Percentiles rank a stretch among this genome's conserved stretches.
Evolutionary conservation across 2,888 invertebrate species (phyloP).

Genomic region (Cantharis rufa): DNA sequence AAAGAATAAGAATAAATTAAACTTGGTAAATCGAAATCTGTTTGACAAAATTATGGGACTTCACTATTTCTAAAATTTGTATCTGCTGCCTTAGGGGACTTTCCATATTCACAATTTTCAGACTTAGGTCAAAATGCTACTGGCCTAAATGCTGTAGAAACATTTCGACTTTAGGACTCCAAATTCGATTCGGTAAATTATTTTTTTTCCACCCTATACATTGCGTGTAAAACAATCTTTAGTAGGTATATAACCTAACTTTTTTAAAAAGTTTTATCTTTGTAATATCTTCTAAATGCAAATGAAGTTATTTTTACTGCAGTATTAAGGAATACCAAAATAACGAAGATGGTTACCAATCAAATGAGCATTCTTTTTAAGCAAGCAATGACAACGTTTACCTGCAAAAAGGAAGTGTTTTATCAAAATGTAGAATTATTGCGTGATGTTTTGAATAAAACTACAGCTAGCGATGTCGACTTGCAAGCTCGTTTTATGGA

Average conservation of each 20-base stretch:
- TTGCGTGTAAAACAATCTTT: neutral
- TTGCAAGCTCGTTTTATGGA: constrained; percentile 63
- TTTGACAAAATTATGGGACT: too few relatives aligned
- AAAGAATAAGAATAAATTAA: too few relatives aligned
- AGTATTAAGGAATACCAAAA: neutral
- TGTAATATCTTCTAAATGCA: neutral
- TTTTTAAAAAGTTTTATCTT: neutral
- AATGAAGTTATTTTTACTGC: neutral
- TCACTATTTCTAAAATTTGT: too few relatives aligned
- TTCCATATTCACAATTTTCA: too few relatives aligned
- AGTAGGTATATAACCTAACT: neutral
- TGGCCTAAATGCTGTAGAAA: too few relatives aligned
- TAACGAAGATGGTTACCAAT: constrained; percentile 36
- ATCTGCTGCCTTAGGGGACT: too few relatives aligned
- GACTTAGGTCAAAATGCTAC: too few relatives aligned
- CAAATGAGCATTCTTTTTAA: constrained; percentile 62
- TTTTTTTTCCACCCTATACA: too few relatives aligned
- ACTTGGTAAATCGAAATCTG: too few relatives aligned
- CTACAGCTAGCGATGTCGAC: constrained; percentile 71
- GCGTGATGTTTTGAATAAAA: constrained; percentile 66
- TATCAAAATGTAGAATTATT: constrained; percentile 69
- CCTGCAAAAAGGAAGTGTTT: constrained; percentile 61
- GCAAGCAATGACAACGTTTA: constrained; percentile 76
- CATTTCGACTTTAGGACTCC: too few relatives aligned
- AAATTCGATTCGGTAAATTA: too few relatives aligned